phyloP scores from a whole-genome alignment of 2,888 invertebrate species.

The Merodon equestris region DNA sequence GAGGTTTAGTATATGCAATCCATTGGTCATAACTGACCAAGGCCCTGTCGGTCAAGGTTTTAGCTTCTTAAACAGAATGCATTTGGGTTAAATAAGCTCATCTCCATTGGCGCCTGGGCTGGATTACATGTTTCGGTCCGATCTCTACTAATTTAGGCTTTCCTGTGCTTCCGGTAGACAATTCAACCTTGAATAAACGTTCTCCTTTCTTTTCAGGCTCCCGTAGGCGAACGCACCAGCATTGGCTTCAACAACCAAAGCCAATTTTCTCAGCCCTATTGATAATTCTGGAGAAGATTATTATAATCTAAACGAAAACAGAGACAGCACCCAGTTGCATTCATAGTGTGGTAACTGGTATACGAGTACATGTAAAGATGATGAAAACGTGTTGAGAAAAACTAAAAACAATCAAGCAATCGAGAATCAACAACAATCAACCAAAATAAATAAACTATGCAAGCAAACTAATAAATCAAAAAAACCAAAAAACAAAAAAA shows the following conservation, averaged over 20 bases:
- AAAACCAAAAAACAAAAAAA: slow-evolving; percentile 23
- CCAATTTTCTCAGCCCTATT: slow-evolving; percentile 79
- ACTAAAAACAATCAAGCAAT: slow-evolving; percentile 51
- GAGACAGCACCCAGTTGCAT: slow-evolving; percentile 67
- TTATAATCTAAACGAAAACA: slow-evolving; percentile 67
- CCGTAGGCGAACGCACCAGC: slow-evolving; percentile 73
- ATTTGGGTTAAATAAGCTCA: not conserved
- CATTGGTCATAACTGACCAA: too few relatives aligned
- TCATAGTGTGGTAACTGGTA: slow-evolving; percentile 65
- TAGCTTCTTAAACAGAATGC: too few relatives aligned
- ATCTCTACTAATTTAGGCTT: too few relatives aligned
- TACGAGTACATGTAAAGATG: slow-evolving; percentile 66
- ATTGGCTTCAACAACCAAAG: slow-evolving; percentile 75
- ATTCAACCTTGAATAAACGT: not conserved
- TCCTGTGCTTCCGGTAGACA: too few relatives aligned
- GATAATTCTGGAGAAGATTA: slow-evolving; percentile 71
- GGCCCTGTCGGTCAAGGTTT: too few relatives aligned
- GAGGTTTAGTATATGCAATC: too few relatives aligned
- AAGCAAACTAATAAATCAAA: slow-evolving; percentile 31
- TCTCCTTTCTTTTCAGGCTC: slow-evolving; percentile 52
- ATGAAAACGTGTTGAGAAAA: slow-evolving; percentile 59
- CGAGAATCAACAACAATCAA: slow-evolving; percentile 50
- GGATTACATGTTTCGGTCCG: too few relatives aligned
- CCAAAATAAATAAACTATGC: slow-evolving; percentile 29
- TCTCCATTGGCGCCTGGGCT: too few relatives aligned